Evolutionary conservation across 1,140 invertebrate species (phyloP).

Genomic region (Pseudoatta argentina): DNA sequence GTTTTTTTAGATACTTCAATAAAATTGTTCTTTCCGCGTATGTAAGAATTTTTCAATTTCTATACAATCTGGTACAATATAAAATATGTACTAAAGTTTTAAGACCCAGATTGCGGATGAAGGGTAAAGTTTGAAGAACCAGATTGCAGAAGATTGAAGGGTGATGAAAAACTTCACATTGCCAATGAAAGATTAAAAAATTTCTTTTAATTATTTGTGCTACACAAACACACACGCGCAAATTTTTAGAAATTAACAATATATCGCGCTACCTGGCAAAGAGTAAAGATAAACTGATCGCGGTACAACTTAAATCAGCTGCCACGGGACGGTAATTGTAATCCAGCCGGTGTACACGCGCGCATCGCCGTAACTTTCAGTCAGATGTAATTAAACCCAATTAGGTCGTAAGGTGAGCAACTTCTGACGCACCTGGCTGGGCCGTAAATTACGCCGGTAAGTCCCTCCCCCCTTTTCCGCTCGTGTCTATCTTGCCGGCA

Average conservation of each 20-base stretch:
- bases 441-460: constrained; percentile 71
- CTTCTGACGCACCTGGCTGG: constrained; percentile 73
- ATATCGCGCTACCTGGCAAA: background rate
- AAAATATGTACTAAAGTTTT: no score
- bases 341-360: constrained; percentile 54
- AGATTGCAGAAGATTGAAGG: no score
- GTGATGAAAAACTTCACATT: no score
- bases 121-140: no score
- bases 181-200: background rate
- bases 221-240: background rate
- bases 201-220: background rate
- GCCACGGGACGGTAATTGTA: constrained; percentile 60
- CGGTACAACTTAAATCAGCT: constrained; percentile 59
- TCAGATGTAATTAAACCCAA: constrained; percentile 75
- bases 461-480: constrained; percentile 18
- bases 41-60: no score
- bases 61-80: no score
- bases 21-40: no score
- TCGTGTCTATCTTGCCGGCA: constrained; percentile 57
- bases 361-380: constrained; percentile 68
- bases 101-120: no score
- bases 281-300: constrained; percentile 45
- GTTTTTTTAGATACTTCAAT: no score
- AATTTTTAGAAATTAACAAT: background rate
- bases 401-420: constrained; percentile 76